Percentiles rank a stretch among this genome's conserved stretches.
phyloP scores from a whole-genome alignment of 1,140 invertebrate genomes.

The Ceratina australensis region DNA sequence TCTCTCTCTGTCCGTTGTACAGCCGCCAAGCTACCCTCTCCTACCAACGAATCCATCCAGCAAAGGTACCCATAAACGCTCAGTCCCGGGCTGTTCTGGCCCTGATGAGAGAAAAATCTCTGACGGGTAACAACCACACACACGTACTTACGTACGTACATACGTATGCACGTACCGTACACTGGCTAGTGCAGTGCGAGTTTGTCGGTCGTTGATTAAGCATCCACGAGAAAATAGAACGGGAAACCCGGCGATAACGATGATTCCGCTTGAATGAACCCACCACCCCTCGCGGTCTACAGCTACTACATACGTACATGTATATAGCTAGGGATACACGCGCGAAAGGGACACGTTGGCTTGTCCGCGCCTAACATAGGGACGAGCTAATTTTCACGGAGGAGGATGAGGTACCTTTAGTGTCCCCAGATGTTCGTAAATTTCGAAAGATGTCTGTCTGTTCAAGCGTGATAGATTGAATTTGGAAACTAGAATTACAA shows the following conservation, averaged over 20 bases:
- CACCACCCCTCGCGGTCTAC: background rate
- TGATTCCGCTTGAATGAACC: slow-evolving; percentile 24
- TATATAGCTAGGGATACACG: background rate
- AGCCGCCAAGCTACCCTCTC: slow-evolving; percentile 13
- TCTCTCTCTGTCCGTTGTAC: slow-evolving; percentile 10
- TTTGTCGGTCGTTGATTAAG: slow-evolving; percentile 19
- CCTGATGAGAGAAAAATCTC: slow-evolving; percentile 48
- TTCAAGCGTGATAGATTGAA: background rate
- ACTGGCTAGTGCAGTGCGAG: background rate
- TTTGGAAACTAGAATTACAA: background rate
- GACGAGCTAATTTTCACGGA: slow-evolving; percentile 12
- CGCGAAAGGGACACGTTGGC: slow-evolving; percentile 1
- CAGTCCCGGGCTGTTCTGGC: slow-evolving; percentile 42
- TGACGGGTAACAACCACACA: slow-evolving; percentile 39
- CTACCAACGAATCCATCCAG: slow-evolving; percentile 50
- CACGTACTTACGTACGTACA: background rate
- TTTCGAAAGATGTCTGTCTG: background rate
- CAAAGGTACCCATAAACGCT: slow-evolving; percentile 52
- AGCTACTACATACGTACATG: too few species aligned
- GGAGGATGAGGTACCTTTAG: background rate
- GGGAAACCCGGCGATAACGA: slow-evolving; percentile 35
- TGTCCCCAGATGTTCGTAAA: slow-evolving; percentile 6
- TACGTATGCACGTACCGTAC: too few species aligned
- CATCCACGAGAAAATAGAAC: slow-evolving; percentile 41
- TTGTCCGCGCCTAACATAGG: background rate